Conservation (phyloP, 1,140 invertebrate genomes). For the Cherax quadricarinatus region DNA sequence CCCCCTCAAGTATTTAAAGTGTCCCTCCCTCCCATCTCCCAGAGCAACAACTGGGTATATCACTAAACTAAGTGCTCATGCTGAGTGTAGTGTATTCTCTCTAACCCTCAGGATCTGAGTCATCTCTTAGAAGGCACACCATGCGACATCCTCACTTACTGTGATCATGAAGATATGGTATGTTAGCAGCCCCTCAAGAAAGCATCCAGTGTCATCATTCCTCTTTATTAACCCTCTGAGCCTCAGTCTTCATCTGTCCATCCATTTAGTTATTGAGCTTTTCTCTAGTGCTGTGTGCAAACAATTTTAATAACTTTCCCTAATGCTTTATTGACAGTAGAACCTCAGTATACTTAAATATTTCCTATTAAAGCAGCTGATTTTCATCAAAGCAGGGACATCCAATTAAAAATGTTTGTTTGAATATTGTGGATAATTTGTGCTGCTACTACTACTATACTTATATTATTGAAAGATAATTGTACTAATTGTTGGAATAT, state of each 20-base stretch:
- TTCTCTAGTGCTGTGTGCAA: background rate
- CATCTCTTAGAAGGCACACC: conserved; percentile 63
- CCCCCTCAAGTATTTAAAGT: background rate
- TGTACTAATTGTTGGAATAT: too few relatives aligned
- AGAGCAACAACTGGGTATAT: background rate
- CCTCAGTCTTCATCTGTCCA: background rate
- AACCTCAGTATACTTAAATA: background rate
- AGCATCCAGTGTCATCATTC: background rate
- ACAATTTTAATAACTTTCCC: background rate
- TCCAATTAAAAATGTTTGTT: too few relatives aligned
- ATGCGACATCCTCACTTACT: conserved; percentile 69
- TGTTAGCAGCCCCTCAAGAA: background rate
- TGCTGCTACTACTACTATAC: too few relatives aligned
- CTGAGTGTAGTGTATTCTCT: conserved; percentile 13
- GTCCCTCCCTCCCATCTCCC: background rate
- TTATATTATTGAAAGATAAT: too few relatives aligned
- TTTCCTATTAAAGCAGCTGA: background rate
- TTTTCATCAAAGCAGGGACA: background rate
- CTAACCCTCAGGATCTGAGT: conserved; percentile 57
- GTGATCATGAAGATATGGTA: conserved; percentile 69
- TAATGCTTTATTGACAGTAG: background rate
- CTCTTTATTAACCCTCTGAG: background rate
- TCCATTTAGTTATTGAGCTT: background rate
- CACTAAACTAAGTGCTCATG: background rate
- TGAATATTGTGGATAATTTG: too few relatives aligned